These are phyloP conservation scores for Trochalopteron elliotii DNA, from an alignment of 2,113 vertebrate species.

Conservation along the genomic window DNA sequence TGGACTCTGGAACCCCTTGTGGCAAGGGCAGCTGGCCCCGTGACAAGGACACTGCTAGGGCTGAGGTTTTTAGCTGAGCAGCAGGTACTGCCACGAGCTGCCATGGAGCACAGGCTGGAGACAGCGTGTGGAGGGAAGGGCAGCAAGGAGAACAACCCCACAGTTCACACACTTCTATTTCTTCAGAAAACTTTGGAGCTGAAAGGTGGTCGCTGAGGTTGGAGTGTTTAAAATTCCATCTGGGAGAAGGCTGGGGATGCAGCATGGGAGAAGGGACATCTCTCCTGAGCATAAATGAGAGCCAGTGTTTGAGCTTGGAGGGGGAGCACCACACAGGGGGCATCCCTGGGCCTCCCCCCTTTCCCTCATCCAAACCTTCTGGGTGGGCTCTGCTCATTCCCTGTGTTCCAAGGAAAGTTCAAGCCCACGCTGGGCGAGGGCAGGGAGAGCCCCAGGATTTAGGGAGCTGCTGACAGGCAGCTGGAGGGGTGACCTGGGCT, in stretches of 20 bases:
- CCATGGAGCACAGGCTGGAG: background rate
- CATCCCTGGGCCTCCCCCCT: slow-evolving; percentile 40
- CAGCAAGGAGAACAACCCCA: background rate
- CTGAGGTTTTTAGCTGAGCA: background rate
- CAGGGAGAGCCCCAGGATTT: background rate
- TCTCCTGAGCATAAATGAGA: background rate
- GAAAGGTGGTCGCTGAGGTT: slow-evolving; percentile 56
- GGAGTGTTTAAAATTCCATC: slow-evolving; percentile 68
- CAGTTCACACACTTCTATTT: background rate
- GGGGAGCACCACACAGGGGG: background rate
- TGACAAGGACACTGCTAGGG: background rate
- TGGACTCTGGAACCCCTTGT: background rate
- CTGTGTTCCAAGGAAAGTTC: background rate
- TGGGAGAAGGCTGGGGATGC: slow-evolving; percentile 35
- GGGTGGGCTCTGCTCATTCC: slow-evolving; percentile 37
- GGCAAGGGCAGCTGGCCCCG: background rate
- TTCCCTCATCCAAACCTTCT: background rate
- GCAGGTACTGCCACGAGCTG: background rate
- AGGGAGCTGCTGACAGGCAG: background rate
- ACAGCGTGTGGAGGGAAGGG: fast-evolving
- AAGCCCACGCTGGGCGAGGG: background rate
- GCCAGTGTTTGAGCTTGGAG: background rate
- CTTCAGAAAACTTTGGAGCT: slow-evolving; percentile 36
- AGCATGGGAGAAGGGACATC: background rate
- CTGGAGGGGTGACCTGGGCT: background rate